Percentiles rank a stretch among this genome's conserved stretches.
phyloP scores from a whole-genome alignment of 2,888 invertebrate genomes.

The Petrophora chlorosata region DNA sequence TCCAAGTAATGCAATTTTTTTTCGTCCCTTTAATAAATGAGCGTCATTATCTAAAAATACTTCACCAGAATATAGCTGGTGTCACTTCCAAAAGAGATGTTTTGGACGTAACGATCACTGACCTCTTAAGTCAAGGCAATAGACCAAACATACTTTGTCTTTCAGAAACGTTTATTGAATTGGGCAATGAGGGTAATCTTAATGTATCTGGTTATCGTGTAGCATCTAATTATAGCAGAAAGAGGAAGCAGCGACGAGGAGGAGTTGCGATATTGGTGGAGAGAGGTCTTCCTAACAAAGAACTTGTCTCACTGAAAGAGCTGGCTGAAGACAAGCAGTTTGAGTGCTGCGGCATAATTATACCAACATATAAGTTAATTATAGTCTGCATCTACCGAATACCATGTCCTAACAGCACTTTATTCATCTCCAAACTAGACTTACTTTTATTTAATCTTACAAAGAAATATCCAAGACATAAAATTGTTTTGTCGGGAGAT shows the following conservation, averaged over 20 bases:
- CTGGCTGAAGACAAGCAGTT: too few relatives aligned
- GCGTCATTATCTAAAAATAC: not conserved
- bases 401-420: not conserved
- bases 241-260: not conserved
- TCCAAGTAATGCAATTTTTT: not conserved
- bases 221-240: constrained; percentile 5
- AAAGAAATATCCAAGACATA: too few relatives aligned
- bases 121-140: not conserved
- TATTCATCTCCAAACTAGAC: not conserved
- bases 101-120: constrained; percentile 6
- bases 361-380: too few relatives aligned
- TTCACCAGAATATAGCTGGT: constrained; percentile 22
- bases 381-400: not conserved
- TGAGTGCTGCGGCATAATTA: too few relatives aligned
- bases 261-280: not conserved
- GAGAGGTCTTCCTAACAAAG: not conserved
- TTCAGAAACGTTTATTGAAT: constrained; percentile 18
- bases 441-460: too few relatives aligned
- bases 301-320: not conserved
- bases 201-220: constrained; percentile 6
- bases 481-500: too few relatives aligned
- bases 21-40: not conserved
- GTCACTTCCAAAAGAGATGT: constrained; percentile 10
- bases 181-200: constrained; percentile 14
- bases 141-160: constrained; percentile 18